Conservation (phyloP, 2,888 invertebrate genomes). For the Mythimna pallens region DNA sequence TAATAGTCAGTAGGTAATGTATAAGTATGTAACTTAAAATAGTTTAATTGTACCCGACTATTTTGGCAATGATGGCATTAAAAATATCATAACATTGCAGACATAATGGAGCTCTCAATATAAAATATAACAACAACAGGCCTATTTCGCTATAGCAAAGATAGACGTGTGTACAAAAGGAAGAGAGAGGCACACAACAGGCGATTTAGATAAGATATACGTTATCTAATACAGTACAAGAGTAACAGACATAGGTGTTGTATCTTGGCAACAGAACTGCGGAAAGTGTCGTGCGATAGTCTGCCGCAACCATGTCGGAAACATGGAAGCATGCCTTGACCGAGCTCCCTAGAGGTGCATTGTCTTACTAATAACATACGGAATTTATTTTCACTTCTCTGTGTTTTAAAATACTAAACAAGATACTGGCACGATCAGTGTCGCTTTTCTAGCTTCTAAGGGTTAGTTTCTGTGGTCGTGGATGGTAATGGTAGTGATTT, state of each 20-base stretch:
- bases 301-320: conserved; percentile 11
- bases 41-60: background rate
- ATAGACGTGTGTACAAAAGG: too few relatives aligned
- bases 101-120: too few relatives aligned
- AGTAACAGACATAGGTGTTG: background rate
- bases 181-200: background rate
- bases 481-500: background rate
- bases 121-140: too few relatives aligned
- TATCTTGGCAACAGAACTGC: conserved; percentile 14
- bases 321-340: conserved; percentile 31
- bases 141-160: too few relatives aligned
- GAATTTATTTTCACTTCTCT: background rate
- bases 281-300: conserved; percentile 27
- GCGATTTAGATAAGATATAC: background rate
- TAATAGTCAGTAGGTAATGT: background rate
- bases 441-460: background rate
- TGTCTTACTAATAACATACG: conserved; percentile 18
- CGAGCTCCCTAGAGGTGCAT: conserved; percentile 17
- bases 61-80: too few relatives aligned
- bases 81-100: too few relatives aligned
- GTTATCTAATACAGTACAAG: background rate
- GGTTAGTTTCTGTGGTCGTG: background rate
- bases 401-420: background rate
- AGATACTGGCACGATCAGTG: background rate
- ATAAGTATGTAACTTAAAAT: background rate